These are phyloP conservation scores for Spongilla lacustris DNA, from an alignment of 37 sponge, comb jelly and placozoan genomes.

Conservation along the genomic window DNA sequence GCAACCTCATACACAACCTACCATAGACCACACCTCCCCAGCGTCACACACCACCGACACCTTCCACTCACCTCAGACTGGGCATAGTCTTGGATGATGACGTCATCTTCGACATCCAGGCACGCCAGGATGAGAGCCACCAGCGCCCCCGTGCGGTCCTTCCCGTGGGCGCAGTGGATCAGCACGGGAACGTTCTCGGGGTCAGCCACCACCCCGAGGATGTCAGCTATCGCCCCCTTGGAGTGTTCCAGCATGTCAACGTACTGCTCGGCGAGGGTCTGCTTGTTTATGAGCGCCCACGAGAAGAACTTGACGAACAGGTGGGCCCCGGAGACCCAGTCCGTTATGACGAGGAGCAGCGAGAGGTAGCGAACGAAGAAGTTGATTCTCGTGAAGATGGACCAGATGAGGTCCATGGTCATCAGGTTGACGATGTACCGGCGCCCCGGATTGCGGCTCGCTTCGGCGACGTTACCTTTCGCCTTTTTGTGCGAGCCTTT, in stretches of 20 bases:
- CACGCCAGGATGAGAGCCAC: constrained; percentile 68
- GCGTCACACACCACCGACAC: neutral
- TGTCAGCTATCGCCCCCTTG: constrained; percentile 62
- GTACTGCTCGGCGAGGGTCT: constrained; percentile 61
- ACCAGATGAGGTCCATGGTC: constrained; percentile 67
- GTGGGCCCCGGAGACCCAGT: constrained; percentile 66
- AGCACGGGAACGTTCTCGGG: constrained; percentile 65
- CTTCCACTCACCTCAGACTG: constrained; percentile 64
- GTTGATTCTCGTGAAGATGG: constrained; percentile 55
- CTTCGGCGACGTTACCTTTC: neutral
- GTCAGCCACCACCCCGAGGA: constrained; percentile 48
- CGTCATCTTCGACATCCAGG: constrained; percentile 74
- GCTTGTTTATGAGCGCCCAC: constrained; percentile 55
- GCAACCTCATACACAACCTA: neutral
- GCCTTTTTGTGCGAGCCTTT: neutral
- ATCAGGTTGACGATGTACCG: constrained; percentile 70
- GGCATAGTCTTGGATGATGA: constrained; percentile 76
- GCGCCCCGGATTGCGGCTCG: neutral
- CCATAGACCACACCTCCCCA: neutral
- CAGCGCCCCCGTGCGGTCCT: constrained; percentile 84
- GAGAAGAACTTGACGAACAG: constrained; percentile 77
- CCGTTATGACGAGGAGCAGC: constrained; percentile 59
- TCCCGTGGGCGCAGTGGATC: constrained; percentile 91
- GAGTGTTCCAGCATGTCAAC: constrained; percentile 73
- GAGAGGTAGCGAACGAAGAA: constrained; percentile 74